Evolutionary conservation across 2,797 vertebrate genomes (phyloP).

Genomic region (Rhinatrema bivittatum): DNA sequence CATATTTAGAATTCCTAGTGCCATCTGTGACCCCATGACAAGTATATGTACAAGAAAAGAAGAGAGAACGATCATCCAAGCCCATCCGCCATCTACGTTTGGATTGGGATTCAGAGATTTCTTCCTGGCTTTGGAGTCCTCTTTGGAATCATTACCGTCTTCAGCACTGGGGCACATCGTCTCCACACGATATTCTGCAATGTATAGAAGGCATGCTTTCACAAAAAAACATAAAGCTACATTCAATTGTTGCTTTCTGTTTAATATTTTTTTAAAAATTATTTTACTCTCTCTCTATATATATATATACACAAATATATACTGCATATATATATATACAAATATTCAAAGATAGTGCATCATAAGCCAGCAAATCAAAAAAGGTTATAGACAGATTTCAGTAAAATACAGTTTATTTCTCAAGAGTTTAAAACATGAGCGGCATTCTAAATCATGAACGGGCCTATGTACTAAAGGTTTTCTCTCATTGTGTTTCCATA

Average conservation of each 20-base stretch:
- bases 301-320: no score
- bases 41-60: slow-evolving; percentile 67
- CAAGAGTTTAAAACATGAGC: no score
- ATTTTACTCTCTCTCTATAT: no score
- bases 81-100: slow-evolving; percentile 61
- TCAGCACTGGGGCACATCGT: slow-evolving; percentile 56
- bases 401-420: no score
- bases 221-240: background rate
- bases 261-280: no score
- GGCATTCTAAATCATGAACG: no score
- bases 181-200: slow-evolving; percentile 39
- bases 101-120: slow-evolving; percentile 46
- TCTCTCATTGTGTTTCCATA: no score
- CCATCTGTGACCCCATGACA: slow-evolving; percentile 70
- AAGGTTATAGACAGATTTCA: no score
- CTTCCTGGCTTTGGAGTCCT: slow-evolving; percentile 38
- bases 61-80: slow-evolving; percentile 65
- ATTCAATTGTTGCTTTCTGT: background rate
- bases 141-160: slow-evolving; percentile 54
- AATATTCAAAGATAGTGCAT: no score
- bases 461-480: no score
- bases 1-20: slow-evolving; percentile 64
- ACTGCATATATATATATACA: no score
- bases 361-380: no score
- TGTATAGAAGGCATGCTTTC: slow-evolving; percentile 16